Base-by-base conservation (phyloP, 2,888 invertebrate genomes). In the Galerucella pusilla region DNA sequence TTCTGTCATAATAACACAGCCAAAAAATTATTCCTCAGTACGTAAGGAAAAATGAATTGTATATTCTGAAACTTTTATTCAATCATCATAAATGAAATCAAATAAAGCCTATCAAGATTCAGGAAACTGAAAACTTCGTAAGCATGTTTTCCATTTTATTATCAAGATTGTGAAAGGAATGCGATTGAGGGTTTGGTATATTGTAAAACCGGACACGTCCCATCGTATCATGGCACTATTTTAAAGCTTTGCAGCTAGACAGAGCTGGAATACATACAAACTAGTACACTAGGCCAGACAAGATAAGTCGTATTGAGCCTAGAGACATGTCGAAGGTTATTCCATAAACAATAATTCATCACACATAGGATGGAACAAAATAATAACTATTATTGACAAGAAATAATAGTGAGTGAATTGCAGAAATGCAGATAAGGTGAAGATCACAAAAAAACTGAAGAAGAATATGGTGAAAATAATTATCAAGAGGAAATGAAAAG, bases 141-240 rank as follows among this genome's bases (percentile, higher is more conserved):
- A 70, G 61, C 70, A 70, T 70, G 35, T 66, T 70, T 52, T 42
- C 63, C 45, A 68, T 66, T 75, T 73, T 73, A 77, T 73, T 69
- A 70, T 63, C 60, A 68, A 64, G 52, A 70, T 70, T 63, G 49
- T 57, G 72, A 63, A 66, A 65, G 65, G 69, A 59, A 75, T 74
- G 74, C 74, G 74, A 74, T 77, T 74, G 77, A 64, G 63, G 64
- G 60, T 52, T 65, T 68, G 69, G 66, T 68, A 57, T 67, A 71
- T 77, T 77, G 67, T 74, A 57, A 77, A 74, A 71, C 77, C 68
- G 72, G 77, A 75, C 77, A 77, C 77, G 77, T 77, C 63, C 59
- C 65, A 66, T 75, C 75, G 72, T 77, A 75, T 77, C 75, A 75
- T 75, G 71, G 75, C 74, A 75, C 75, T 72, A 77, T 77, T 77